These are phyloP conservation scores for Limanda limanda DNA, from an alignment of 2,113 vertebrate species.

Conservation along the genomic window DNA sequence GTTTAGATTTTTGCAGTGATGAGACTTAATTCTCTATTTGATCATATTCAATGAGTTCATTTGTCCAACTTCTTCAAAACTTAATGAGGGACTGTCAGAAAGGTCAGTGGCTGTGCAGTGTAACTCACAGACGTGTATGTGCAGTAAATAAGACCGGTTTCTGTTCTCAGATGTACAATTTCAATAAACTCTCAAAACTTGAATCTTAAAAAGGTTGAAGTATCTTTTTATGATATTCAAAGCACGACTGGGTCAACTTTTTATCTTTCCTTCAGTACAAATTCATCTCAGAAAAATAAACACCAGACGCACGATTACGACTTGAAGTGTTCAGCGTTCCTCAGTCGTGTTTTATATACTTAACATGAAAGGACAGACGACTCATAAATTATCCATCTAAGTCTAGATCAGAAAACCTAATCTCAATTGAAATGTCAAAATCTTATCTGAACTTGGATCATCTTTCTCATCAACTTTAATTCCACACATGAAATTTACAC, in stretches of 20 bases:
- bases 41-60: background rate
- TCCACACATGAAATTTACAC: constrained; percentile 28
- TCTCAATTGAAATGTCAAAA: too few relatives aligned
- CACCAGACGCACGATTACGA: too few relatives aligned
- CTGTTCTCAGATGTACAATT: constrained; percentile 35
- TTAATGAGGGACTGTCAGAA: background rate
- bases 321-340: too few relatives aligned
- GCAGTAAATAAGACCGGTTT: background rate
- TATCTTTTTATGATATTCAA: background rate
- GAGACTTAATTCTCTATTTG: constrained; percentile 2
- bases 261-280: background rate
- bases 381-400: too few relatives aligned
- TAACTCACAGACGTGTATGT: constrained; percentile 13
- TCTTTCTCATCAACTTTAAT: background rate
- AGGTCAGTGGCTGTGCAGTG: constrained; percentile 18
- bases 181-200: constrained; percentile 46
- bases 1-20: background rate
- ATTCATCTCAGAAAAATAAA: background rate
- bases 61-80: background rate
- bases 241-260: too few relatives aligned
- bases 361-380: too few relatives aligned
- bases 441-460: too few relatives aligned
- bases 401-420: too few relatives aligned
- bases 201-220: constrained; percentile 6
- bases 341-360: too few relatives aligned